Evolutionary conservation across 2,888 invertebrate species (phyloP), one percentile per base, ranked within the genome.

Genomic region (Drosophila austrosaltans): DNA sequence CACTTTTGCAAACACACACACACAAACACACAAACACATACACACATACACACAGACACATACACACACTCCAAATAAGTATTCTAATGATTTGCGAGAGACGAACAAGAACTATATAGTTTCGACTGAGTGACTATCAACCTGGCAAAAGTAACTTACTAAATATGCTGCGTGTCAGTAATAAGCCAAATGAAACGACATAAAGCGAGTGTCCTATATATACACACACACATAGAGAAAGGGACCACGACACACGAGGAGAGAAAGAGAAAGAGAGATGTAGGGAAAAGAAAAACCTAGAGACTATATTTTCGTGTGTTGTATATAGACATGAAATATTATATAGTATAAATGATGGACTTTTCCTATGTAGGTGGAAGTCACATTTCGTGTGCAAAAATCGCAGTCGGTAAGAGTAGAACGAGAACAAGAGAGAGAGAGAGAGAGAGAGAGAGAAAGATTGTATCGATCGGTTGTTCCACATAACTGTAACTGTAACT

Each of bases 131-230:
- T 71, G 61, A 72, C 69, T 76, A 73, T 72, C 73, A 74, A 67
- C 73, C 78, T 32, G 61, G 61, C 71, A 75, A 85, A 82, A 84
- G 86, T 66, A 79, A 80, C 78, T 82, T 72, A 85, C 82, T 75
- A 85, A 85, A 79, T 81, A 87, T 82, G 79, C 87, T 85, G 85
- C 87, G 82, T 86, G 85, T 73, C 81, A 72, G 82, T 82, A 86
- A 87, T 86, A 85, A 82, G 79, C 75, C 79, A 87, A 84, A 82
- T 81, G 79, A 81, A 81, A 74, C 75, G 66, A 60, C 79, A 75
- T 62, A 72, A 53, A 63, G 44, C 48, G 16, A 71, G 56, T 75
- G 71, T 67, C 69, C 71, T 75, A 75, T 75, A 75, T 75, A 74
- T 63, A n/a, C 32, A 42, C 10, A 36, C 36, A 36, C 36, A 36